Evolutionary conservation across 2,113 vertebrate genomes (phyloP).

Genomic region (Rutilus rutilus): DNA sequence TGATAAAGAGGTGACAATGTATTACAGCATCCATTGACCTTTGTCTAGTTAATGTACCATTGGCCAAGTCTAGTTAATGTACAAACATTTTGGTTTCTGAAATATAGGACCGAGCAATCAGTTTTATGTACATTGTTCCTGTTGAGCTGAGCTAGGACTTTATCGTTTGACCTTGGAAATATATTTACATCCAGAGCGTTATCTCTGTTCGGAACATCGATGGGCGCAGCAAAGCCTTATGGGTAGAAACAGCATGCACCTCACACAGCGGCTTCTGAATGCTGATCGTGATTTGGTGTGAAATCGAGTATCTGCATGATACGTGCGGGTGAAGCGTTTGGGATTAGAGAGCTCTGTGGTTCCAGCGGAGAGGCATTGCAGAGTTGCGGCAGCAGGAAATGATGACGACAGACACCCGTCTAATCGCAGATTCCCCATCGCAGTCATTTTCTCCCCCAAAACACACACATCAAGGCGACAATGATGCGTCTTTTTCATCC

Average conservation of each 20-base stretch:
- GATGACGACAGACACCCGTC: conserved; percentile 70
- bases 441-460: conserved; percentile 21
- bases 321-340: neutral
- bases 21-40: neutral
- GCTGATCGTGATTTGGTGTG: conserved; percentile 24
- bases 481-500: conserved; percentile 63
- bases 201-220: neutral
- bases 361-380: conserved; percentile 25
- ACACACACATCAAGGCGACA: conserved; percentile 35
- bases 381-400: conserved; percentile 66
- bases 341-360: conserved; percentile 6
- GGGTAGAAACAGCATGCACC: neutral
- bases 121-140: neutral
- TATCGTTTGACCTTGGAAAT: neutral
- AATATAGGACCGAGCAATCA: neutral
- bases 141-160: neutral
- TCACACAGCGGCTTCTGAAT: neutral
- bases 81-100: neutral
- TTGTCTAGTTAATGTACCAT: neutral
- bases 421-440: conserved; percentile 64
- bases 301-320: conserved; percentile 22
- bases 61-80: neutral
- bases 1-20: neutral
- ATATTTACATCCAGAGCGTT: neutral
- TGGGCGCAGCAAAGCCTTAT: neutral